Percentiles rank a stretch among this genome's conserved stretches.
Evolutionary conservation across 2,797 vertebrate genomes (phyloP).

Genomic region (Anguilla obscura): DNA sequence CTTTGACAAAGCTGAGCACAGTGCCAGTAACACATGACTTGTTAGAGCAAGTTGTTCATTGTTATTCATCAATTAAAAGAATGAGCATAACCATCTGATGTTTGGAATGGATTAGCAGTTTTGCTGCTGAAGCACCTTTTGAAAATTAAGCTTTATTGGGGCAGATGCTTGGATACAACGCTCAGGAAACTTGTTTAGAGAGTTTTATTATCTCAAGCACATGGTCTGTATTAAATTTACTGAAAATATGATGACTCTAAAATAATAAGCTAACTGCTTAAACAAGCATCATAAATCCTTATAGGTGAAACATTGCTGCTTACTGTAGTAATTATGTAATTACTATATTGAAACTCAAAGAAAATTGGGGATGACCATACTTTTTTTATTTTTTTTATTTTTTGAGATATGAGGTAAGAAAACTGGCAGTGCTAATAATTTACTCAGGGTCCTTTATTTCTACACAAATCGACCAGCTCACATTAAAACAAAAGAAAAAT

Average conservation of each 20-base stretch:
- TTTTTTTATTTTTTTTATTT: no score
- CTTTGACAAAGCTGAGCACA: background rate
- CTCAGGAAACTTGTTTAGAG: constrained; percentile 33
- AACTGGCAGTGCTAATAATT: background rate
- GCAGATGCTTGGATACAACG: constrained; percentile 41
- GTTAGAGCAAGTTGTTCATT: constrained; percentile 25
- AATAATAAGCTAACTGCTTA: background rate
- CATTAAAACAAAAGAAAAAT: background rate
- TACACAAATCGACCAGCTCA: background rate
- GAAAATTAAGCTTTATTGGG: constrained; percentile 43
- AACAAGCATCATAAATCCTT: background rate
- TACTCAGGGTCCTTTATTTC: background rate
- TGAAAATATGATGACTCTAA: constrained; percentile 31
- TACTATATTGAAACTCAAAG: no score
- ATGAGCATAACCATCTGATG: constrained; percentile 36
- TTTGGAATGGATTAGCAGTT: constrained; percentile 29
- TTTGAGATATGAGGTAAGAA: background rate
- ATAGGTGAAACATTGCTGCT: background rate
- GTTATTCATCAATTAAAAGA: constrained; percentile 34
- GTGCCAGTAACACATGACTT: constrained; percentile 22
- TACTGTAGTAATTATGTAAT: background rate
- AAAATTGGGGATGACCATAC: no score
- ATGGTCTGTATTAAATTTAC: constrained; percentile 39
- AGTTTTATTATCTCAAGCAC: constrained; percentile 38
- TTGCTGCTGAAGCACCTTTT: constrained; percentile 42